These are phyloP conservation scores for Dicentrarchus labrax DNA, from an alignment of 2,113 vertebrate genomes.

Conservation along the genomic window DNA sequence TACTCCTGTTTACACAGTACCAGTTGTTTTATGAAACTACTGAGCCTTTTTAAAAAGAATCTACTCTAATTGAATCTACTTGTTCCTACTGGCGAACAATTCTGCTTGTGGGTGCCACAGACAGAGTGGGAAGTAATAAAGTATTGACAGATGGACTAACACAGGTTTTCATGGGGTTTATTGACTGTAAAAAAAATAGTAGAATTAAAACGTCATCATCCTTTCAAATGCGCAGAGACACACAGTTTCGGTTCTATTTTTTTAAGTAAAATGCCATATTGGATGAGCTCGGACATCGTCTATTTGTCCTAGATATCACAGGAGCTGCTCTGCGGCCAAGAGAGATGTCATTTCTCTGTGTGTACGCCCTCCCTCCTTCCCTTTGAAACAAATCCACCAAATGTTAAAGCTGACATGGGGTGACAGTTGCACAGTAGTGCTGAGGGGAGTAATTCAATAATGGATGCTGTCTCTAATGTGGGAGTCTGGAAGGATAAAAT, in stretches of 20 bases:
- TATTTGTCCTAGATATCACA: constrained; percentile 64
- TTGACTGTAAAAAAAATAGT: neutral
- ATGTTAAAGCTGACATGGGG: constrained; percentile 79
- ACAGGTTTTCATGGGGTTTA: neutral
- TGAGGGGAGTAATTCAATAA: constrained; percentile 82
- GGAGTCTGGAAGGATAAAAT: constrained; percentile 79
- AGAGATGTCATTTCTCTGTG: constrained; percentile 50
- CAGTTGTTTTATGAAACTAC: neutral
- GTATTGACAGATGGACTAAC: neutral
- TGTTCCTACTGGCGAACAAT: too few species aligned
- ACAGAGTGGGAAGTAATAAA: neutral
- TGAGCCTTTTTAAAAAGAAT: neutral
- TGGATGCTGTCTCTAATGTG: constrained; percentile 79
- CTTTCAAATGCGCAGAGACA: constrained; percentile 23
- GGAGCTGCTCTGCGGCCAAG: constrained; percentile 49
- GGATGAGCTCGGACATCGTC: constrained; percentile 44
- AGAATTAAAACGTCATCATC: constrained; percentile 17
- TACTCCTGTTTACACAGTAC: neutral
- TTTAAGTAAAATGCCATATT: constrained; percentile 32
- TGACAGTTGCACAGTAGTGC: constrained; percentile 80
- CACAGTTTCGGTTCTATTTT: neutral
- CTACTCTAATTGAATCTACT: too few species aligned
- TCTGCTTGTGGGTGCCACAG: neutral
- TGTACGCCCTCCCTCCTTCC: constrained; percentile 21
- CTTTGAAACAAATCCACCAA: constrained; percentile 73